A percentile compares a stretch with the other conserved stretches of the same genome.
These are phyloP conservation scores for Pseudolaguvia tuberculata DNA, from an alignment of 2,113 vertebrate genomes.

Conservation along the genomic window DNA sequence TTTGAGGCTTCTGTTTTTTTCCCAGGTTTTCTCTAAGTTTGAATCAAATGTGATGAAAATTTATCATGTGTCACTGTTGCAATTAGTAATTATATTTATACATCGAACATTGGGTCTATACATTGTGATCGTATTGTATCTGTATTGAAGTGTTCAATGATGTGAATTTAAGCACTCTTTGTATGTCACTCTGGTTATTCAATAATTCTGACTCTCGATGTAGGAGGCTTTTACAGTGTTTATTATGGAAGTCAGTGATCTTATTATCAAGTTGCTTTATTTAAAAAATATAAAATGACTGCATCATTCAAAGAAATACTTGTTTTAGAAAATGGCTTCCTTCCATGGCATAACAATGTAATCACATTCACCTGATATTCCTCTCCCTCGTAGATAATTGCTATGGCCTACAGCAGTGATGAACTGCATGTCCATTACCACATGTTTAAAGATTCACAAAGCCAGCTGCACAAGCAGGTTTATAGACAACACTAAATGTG, in stretches of 20 bases:
- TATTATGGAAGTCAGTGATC: background rate
- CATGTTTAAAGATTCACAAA: conserved; percentile 8
- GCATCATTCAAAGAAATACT: background rate
- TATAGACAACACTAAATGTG: conserved; percentile 27
- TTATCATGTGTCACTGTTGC: background rate
- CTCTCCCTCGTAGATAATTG: background rate
- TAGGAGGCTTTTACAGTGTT: too few species aligned
- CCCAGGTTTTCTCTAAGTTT: background rate
- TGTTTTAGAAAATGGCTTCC: background rate
- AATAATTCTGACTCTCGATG: too few species aligned
- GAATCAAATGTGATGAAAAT: background rate
- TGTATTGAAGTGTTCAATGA: too few species aligned
- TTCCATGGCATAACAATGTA: background rate
- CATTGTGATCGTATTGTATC: too few species aligned
- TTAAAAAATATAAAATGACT: background rate
- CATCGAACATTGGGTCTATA: too few species aligned
- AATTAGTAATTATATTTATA: background rate
- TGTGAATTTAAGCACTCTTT: too few species aligned
- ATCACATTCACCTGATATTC: background rate
- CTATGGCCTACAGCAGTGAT: conserved; percentile 5
- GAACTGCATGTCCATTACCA: conserved; percentile 18
- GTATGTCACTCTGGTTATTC: too few species aligned
- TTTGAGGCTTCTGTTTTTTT: background rate
- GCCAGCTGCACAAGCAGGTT: conserved; percentile 45
- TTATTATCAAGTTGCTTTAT: background rate